Conservation (phyloP, 2,113 vertebrate genomes). For the Tachuris rubrigastra region DNA sequence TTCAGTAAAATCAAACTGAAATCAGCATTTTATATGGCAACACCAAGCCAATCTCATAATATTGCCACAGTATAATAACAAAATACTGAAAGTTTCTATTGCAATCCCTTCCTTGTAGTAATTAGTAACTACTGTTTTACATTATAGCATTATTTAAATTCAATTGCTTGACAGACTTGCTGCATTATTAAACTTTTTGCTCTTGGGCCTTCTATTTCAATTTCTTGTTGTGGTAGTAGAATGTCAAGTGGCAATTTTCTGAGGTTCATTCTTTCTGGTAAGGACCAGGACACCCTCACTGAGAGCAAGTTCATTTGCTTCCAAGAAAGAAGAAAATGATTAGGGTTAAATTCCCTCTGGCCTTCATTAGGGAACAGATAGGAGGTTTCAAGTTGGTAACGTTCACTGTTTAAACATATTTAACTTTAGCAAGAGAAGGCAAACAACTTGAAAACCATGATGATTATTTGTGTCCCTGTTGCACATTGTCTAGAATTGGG, state of each 20-base stretch:
- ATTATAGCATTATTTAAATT: constrained; percentile 31
- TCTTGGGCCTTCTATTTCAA: constrained; percentile 22
- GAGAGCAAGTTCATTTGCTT: background rate
- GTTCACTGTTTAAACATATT: constrained; percentile 25
- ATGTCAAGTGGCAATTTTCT: constrained; percentile 58
- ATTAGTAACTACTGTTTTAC: constrained; percentile 35
- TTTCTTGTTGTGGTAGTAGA: constrained; percentile 18
- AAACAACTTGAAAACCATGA: background rate
- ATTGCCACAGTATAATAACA: background rate
- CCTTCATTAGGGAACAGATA: constrained; percentile 44
- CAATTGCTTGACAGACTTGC: constrained; percentile 15
- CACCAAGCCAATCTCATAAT: background rate
- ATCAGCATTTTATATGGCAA: constrained; percentile 21
- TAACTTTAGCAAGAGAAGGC: constrained; percentile 1
- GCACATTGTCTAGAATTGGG: background rate
- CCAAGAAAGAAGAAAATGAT: background rate
- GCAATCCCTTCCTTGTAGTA: constrained; percentile 28
- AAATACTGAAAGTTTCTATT: constrained; percentile 27
- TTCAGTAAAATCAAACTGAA: constrained; percentile 35
- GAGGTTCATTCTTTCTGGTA: background rate
- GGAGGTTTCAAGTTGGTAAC: constrained; percentile 5
- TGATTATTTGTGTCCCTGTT: background rate
- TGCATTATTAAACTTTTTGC: constrained; percentile 50
- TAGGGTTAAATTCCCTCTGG: constrained; percentile 35
- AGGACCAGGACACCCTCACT: background rate